phyloP scores from a whole-genome alignment of 2,797 vertebrate genomes.

The Bryconaethiops microstoma region DNA sequence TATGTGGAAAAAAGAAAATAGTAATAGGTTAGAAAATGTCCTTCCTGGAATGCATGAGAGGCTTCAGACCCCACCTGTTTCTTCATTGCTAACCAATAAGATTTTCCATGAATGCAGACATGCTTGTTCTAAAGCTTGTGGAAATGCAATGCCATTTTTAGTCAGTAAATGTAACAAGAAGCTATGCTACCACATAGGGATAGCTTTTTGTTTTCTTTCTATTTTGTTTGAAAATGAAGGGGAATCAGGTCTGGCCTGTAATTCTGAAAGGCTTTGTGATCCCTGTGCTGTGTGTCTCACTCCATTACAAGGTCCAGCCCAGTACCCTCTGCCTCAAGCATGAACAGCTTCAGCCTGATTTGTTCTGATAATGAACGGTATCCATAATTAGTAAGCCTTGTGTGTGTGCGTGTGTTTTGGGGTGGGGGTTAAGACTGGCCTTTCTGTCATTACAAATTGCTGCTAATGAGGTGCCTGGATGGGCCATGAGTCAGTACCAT shows the following conservation, averaged over 20 bases:
- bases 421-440: slow-evolving; percentile 60
- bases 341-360: slow-evolving; percentile 69
- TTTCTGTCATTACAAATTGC: slow-evolving; percentile 68
- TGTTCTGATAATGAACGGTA: slow-evolving; percentile 75
- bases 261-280: slow-evolving; percentile 52
- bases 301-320: slow-evolving; percentile 66
- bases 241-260: slow-evolving; percentile 19
- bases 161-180: not conserved
- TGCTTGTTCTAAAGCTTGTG: slow-evolving; percentile 20
- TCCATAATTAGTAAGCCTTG: slow-evolving; percentile 76
- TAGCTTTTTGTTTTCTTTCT: not conserved
- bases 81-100: not conserved
- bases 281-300: slow-evolving; percentile 60
- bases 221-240: slow-evolving; percentile 20
- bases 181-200: not conserved
- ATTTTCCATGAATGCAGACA: not conserved
- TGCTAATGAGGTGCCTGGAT: slow-evolving; percentile 68
- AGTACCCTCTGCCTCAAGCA: slow-evolving; percentile 73
- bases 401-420: slow-evolving; percentile 45
- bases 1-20: slow-evolving; percentile 57
- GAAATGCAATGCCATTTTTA: not conserved
- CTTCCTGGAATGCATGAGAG: slow-evolving; percentile 62
- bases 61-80: slow-evolving; percentile 52
- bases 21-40: slow-evolving; percentile 60
- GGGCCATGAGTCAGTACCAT: slow-evolving; percentile 56